Evolutionary conservation across 1,140 invertebrate species (phyloP).

Genomic region (Sesamia nonagrioides): DNA sequence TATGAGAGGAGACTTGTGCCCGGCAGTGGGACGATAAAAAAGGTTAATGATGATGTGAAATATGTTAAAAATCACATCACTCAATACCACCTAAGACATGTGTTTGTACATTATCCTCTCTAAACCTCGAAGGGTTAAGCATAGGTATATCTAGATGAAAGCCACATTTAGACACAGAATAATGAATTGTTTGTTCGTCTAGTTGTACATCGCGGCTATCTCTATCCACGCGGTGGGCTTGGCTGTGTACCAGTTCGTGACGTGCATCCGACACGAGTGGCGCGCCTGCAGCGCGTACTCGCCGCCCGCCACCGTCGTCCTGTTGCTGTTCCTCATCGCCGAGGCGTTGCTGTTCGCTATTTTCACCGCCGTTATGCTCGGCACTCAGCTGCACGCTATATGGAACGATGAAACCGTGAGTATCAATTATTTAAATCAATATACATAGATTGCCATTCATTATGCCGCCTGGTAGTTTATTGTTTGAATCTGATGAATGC

Average conservation of each 20-base stretch:
- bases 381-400: constrained; percentile 98
- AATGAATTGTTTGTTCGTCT: constrained; percentile 76
- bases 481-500: not conserved
- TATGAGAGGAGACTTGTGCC: too few species aligned
- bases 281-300: constrained; percentile 97
- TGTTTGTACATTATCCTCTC: too few species aligned
- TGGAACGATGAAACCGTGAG: constrained; percentile 99
- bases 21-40: too few species aligned
- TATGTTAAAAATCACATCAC: too few species aligned
- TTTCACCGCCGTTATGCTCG: constrained; percentile 99
- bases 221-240: constrained; percentile 98
- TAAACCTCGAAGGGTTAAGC: too few species aligned
- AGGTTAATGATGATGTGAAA: too few species aligned
- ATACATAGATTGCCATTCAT: not conserved
- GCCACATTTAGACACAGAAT: too few species aligned
- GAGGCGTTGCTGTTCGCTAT: constrained; percentile 99
- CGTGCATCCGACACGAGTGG: constrained; percentile 98
- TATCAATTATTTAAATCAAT: constrained; percentile 50
- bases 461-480: not conserved
- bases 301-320: constrained; percentile 97
- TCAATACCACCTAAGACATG: too few species aligned
- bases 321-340: constrained; percentile 98
- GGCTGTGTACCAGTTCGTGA: constrained; percentile 97
- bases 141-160: too few species aligned
- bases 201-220: constrained; percentile 99